phyloP scores from a whole-genome alignment of 2,797 vertebrate species.

The Avahi laniger region DNA sequence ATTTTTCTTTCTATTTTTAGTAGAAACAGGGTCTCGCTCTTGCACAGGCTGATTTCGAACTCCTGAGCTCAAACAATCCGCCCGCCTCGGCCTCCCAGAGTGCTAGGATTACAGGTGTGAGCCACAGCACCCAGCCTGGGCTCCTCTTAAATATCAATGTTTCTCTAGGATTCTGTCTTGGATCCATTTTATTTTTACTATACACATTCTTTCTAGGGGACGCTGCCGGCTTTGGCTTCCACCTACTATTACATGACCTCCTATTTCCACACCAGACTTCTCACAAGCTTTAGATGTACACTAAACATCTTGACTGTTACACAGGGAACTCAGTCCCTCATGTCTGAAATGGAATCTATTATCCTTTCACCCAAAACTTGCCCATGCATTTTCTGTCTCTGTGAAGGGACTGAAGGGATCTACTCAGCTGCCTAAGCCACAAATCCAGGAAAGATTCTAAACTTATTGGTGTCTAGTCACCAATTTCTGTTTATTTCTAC shows the following conservation, averaged over 20 bases:
- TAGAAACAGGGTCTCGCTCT: no score
- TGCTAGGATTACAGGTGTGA: no score
- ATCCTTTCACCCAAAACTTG: background rate
- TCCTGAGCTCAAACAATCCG: no score
- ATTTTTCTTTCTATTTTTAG: no score
- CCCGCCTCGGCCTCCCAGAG: no score
- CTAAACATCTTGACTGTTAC: background rate
- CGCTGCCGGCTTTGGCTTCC: background rate
- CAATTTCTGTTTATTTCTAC: slow-evolving; percentile 5
- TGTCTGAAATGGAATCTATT: background rate
- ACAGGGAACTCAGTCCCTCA: background rate
- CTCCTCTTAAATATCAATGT: background rate
- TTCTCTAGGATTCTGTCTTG: background rate
- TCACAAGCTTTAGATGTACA: background rate
- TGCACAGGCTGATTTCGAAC: background rate
- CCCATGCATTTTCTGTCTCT: background rate
- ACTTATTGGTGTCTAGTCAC: background rate
- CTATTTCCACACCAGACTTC: background rate
- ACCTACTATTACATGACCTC: background rate
- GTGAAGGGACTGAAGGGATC: background rate
- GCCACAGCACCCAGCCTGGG: background rate
- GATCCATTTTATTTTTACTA: background rate
- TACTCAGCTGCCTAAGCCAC: background rate
- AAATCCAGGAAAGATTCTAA: background rate
- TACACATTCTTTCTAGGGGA: background rate